Evolutionary conservation across 2,797 vertebrate species (phyloP).

Genomic region (Crenuchus spilurus): DNA sequence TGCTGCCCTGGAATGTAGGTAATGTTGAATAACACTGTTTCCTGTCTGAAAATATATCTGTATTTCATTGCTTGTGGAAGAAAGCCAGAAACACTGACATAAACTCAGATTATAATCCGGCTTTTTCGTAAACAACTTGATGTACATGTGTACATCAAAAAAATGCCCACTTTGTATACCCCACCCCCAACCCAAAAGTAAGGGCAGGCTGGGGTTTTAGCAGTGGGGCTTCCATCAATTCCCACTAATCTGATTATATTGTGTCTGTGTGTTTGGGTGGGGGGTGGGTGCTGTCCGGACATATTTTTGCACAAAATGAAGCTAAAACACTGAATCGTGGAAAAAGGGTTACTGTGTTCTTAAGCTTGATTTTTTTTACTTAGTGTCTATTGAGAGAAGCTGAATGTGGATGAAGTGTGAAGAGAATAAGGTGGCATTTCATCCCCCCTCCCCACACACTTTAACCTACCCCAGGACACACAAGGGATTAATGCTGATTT

Average conservation of each 20-base stretch:
- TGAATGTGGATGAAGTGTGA: conserved; percentile 26
- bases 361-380: conserved; percentile 8
- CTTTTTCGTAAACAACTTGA: not conserved
- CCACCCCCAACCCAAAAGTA: not conserved
- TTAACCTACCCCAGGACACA: conserved; percentile 35
- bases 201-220: not conserved
- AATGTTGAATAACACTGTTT: conserved; percentile 21
- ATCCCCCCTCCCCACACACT: not conserved
- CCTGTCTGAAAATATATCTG: conserved; percentile 32
- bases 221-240: not conserved
- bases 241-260: conserved; percentile 39
- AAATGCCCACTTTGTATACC: not conserved
- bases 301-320: conserved; percentile 11
- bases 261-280: not conserved
- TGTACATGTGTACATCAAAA: conserved; percentile 6
- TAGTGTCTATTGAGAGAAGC: conserved; percentile 18
- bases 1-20: conserved; percentile 20
- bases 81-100: not conserved
- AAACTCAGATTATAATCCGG: not conserved
- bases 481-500: conserved; percentile 44
- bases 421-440: conserved; percentile 16
- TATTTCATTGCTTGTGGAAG: conserved; percentile 17
- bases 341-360: conserved; percentile 19
- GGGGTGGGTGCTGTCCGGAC: not conserved
- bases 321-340: conserved; percentile 11